Base-by-base conservation (phyloP, 2,888 invertebrate genomes). In the Crepidodera aurea region DNA sequence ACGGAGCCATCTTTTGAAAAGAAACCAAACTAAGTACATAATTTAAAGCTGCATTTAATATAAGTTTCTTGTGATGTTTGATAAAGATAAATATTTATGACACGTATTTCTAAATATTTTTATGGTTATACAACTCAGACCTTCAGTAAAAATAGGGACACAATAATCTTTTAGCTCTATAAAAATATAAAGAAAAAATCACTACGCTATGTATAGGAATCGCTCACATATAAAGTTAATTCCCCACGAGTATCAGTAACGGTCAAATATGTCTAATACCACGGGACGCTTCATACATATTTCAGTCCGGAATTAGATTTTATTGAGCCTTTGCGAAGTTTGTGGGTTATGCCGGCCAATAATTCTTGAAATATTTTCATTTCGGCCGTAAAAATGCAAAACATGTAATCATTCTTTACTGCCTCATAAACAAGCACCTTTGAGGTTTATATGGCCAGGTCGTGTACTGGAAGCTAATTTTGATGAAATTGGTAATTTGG, bases 361-460 rank as follows among this genome's bases (percentile, higher is more conserved):
- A 58, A 59, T 63, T 63, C 55, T 58, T 59, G 55, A 55, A 63
- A 63, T 63, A 63, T 59, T 42, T 59, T 55, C 59, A 63, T 63
- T 63, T 58, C 59, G 54, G 12, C 44, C 59, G 59, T 63, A 59
- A 63, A 63, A 59, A 59, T 63, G 57, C 63, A 63, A 63, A 63
- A 54, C 55, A 51, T 59, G 63, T 59, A 63, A 63, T 63, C 59
- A 63, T 63, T 59, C 63, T 63, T 63, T 59, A 63, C 32, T 59
- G 55, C 54, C 44, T 34, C 59, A 51, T 59, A 59, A 63, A 63
- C 63, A 63, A 59, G 57, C 57, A 44, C 55, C 59, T 63, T 63
- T 51, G 42, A 54, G 63, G 63, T 55, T 59, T 44, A 59, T 63
- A 59, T 54, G 54, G 54, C 22, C 44, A 32, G 27, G 37, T 44